Conservation (phyloP, 2,113 vertebrate species). For the Notothenia rossii region DNA sequence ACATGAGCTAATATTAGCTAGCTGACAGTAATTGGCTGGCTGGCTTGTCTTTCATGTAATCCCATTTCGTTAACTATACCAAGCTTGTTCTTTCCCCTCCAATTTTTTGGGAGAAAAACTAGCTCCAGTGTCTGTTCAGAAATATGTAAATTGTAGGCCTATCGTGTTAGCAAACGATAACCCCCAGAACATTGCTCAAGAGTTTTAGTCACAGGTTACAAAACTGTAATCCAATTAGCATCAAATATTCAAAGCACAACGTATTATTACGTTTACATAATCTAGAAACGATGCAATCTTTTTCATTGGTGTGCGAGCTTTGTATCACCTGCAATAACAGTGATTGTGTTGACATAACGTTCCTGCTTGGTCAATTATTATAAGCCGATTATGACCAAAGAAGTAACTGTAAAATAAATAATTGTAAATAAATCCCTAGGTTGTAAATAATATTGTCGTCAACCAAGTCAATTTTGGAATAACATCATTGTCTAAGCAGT, state of each 20-base stretch:
- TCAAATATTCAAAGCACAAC: neutral
- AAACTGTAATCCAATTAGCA: neutral
- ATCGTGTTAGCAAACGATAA: neutral
- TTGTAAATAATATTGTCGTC: rapidly evolving
- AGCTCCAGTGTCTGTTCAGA: neutral
- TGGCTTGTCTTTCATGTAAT: neutral
- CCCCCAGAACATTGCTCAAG: neutral
- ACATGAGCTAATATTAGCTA: neutral
- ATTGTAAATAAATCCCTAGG: rapidly evolving
- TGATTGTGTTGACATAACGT: neutral
- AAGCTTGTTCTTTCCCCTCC: neutral
- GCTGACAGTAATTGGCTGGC: neutral
- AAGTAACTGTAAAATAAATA: rapidly evolving
- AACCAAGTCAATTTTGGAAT: neutral
- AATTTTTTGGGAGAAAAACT: neutral
- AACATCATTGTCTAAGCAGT: neutral
- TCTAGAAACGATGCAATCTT: neutral
- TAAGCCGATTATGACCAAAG: neutral
- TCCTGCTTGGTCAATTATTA: neutral
- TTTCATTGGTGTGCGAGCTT: rapidly evolving
- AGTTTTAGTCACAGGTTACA: neutral
- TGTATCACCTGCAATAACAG: neutral
- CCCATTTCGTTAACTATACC: neutral
- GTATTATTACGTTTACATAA: neutral
- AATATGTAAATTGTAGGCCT: neutral